A percentile compares a stretch with the other conserved stretches of the same genome.
Evolutionary conservation across 2,888 invertebrate genomes (phyloP).

Genomic region (Drosophila prostipennis): DNA sequence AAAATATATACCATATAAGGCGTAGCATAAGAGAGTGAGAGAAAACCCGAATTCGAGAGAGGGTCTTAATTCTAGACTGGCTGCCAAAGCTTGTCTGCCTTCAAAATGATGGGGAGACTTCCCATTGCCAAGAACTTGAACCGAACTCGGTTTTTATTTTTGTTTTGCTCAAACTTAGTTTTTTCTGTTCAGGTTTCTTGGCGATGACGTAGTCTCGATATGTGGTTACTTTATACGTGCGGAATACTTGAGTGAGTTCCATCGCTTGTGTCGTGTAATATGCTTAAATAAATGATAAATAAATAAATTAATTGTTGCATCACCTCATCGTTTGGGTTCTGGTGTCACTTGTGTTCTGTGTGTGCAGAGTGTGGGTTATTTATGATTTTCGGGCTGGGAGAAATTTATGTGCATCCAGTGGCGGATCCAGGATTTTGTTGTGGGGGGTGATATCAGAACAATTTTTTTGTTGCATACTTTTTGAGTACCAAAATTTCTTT

Average conservation of each 20-base stretch:
- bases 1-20: slow-evolving; percentile 26
- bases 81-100: slow-evolving; percentile 67
- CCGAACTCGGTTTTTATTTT: slow-evolving; percentile 47
- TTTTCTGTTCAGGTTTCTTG: slow-evolving; percentile 44
- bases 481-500: too few species aligned
- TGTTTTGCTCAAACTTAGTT: slow-evolving; percentile 19
- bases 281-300: slow-evolving; percentile 38
- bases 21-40: slow-evolving; percentile 3
- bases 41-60: slow-evolving; percentile 8
- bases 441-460: too few species aligned
- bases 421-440: too few species aligned
- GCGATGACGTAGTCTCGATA: slow-evolving; percentile 66
- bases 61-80: slow-evolving; percentile 26
- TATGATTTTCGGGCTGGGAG: neutral
- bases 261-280: slow-evolving; percentile 12
- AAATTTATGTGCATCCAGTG: slow-evolving; percentile 46
- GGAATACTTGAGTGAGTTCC: slow-evolving; percentile 3
- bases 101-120: slow-evolving; percentile 49
- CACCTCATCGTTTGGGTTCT: slow-evolving; percentile 57
- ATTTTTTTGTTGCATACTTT: too few species aligned
- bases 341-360: slow-evolving; percentile 19
- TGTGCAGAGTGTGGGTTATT: slow-evolving; percentile 16
- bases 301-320: slow-evolving; percentile 49
- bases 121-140: slow-evolving; percentile 77
- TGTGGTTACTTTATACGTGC: slow-evolving; percentile 18